Evolutionary conservation across 2,113 vertebrate species (phyloP), one percentile per base, ranked within the genome.

Genomic region (Pygoscelis adeliae): DNA sequence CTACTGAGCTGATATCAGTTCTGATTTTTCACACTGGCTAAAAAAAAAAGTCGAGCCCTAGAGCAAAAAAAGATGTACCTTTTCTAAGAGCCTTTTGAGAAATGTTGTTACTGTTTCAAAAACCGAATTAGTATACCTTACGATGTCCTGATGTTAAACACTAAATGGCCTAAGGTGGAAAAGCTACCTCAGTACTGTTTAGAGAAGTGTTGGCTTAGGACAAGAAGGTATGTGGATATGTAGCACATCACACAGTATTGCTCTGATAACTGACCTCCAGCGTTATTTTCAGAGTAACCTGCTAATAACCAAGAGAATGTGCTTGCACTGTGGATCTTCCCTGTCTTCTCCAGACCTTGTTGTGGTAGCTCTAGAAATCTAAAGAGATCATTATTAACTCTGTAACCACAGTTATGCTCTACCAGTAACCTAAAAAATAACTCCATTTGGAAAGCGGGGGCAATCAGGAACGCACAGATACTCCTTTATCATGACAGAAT

Each of bases 1-100:
- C 99, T 99, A 99, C 99, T 99, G 99, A 99, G 99, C 99, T 99
- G 99, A 99, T 99, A 99, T 99, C 99, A 99, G 99, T 99, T 99
- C 98, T 99, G 98, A 97, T 98, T 98, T 98, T 97, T 99, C 98
- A 99, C 98, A 99, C 99, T 99, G 99, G 99, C 99, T 99, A n/a
- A n/a, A n/a, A n/a, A n/a, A n/a, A n/a, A n/a, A n/a, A 99, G 99
- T 99, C 98, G 98, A 98, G 99, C 98, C 99, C 98, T 97, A 98
- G 88, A 98, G 98, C 98, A 97, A 98, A 96, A 93, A 96, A 96
- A 97, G 92, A 93, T 94, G 89, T 80, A 82, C 84, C 30, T 96
- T 95, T 71, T 81, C 87, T 93, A 76, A 93, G 94, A 97, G 83
- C 67, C 65, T 85, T 85, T 63, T 96, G 70, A 93, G 72, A 92